Evolutionary conservation across 2,113 vertebrate species (phyloP).

Genomic region (Mus pahari): DNA sequence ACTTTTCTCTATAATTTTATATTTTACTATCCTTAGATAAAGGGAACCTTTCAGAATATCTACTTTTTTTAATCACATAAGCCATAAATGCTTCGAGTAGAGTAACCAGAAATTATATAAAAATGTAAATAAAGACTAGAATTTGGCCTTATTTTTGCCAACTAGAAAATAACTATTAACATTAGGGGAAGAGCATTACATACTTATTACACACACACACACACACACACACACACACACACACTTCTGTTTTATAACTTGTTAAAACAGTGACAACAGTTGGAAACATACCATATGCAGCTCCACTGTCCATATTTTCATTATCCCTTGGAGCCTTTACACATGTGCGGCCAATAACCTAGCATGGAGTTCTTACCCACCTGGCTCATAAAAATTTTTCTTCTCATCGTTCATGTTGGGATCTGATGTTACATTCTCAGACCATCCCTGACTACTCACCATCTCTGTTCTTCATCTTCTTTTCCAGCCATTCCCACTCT

Average conservation of each 20-base stretch:
- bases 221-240: not conserved
- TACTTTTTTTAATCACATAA: not conserved
- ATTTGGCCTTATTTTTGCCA: not conserved
- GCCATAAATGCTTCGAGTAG: not conserved
- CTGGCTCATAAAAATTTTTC: not conserved
- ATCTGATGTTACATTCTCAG: not conserved
- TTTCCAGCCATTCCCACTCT: not conserved
- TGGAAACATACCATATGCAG: not conserved
- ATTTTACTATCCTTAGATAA: not conserved
- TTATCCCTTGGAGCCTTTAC: not conserved
- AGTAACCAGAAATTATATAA: not conserved
- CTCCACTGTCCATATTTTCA: not conserved
- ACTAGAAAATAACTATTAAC: not conserved
- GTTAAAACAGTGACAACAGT: not conserved
- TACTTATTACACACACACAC: not conserved
- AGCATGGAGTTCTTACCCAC: not conserved
- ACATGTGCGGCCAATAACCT: not conserved
- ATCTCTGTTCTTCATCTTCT: too few species aligned
- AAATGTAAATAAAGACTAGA: not conserved
- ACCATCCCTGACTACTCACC: not conserved
- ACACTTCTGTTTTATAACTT: not conserved
- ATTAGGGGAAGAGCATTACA: not conserved
- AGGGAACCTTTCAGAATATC: conserved; percentile 4
- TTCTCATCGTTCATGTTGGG: not conserved
- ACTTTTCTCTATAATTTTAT: conserved; percentile 25